Evolutionary conservation across 2,113 vertebrate species (phyloP).

Genomic region (Tamias sibiricus): DNA sequence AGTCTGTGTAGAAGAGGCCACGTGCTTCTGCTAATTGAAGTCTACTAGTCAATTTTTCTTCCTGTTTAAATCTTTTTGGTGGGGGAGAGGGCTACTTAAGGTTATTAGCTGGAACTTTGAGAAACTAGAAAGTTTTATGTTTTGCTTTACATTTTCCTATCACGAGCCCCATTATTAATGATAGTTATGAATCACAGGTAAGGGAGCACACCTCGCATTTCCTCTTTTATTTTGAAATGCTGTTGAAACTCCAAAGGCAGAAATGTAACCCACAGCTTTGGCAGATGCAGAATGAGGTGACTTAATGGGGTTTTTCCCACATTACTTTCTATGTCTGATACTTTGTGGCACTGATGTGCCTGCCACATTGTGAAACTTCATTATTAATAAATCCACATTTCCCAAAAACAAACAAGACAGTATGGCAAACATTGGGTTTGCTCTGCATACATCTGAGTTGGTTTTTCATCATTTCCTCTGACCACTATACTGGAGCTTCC

Average conservation of each 20-base stretch:
- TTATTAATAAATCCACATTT: slow-evolving; percentile 61
- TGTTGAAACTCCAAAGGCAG: slow-evolving; percentile 44
- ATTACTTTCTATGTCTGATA: slow-evolving; percentile 50
- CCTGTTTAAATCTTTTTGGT: neutral
- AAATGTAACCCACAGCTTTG: slow-evolving; percentile 21
- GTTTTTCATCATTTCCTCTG: slow-evolving; percentile 5
- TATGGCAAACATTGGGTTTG: neutral
- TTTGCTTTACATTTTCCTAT: neutral
- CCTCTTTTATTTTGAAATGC: slow-evolving; percentile 54
- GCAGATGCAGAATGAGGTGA: slow-evolving; percentile 42
- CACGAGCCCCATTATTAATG: neutral
- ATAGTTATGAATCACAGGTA: slow-evolving; percentile 45
- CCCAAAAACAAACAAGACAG: slow-evolving; percentile 53
- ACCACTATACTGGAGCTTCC: neutral
- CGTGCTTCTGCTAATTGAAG: neutral
- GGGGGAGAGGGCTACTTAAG: neutral
- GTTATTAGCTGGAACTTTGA: neutral
- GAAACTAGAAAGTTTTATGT: neutral
- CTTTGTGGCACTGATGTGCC: slow-evolving; percentile 11
- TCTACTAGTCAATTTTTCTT: neutral
- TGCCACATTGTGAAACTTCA: slow-evolving; percentile 18
- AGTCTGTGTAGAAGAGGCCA: slow-evolving; percentile 22
- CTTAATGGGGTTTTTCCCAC: slow-evolving; percentile 54
- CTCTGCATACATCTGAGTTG: slow-evolving; percentile 34
- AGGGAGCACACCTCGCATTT: neutral